Evolutionary conservation across 2,888 invertebrate species (phyloP).

Genomic region (Bombylius major): DNA sequence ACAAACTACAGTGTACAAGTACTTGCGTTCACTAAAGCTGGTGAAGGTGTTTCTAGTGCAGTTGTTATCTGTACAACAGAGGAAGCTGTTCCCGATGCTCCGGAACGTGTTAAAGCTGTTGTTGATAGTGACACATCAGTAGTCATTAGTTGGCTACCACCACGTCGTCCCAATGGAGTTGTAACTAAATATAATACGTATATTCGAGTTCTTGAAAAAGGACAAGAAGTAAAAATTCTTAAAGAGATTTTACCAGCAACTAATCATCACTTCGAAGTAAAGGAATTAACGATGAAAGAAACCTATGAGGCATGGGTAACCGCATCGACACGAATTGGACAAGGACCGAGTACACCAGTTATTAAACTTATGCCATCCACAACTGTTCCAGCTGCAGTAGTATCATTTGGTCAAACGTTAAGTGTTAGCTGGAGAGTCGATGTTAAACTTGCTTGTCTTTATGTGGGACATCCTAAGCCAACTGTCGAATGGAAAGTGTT

Average conservation of each 20-base stretch:
- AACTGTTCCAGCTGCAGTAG: slow-evolving; percentile 42
- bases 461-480: slow-evolving; percentile 42
- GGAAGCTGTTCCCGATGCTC: slow-evolving; percentile 48
- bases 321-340: slow-evolving; percentile 48
- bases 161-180: slow-evolving; percentile 47
- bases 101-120: slow-evolving; percentile 48
- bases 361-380: slow-evolving; percentile 40
- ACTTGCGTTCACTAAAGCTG: slow-evolving; percentile 47
- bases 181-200: slow-evolving; percentile 50
- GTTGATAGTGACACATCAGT: slow-evolving; percentile 45
- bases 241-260: slow-evolving; percentile 36
- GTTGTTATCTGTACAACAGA: slow-evolving; percentile 45
- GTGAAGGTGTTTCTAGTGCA: slow-evolving; percentile 45
- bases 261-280: slow-evolving; percentile 41
- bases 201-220: slow-evolving; percentile 41
- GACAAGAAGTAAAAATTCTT: slow-evolving; percentile 40
- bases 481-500: slow-evolving; percentile 40
- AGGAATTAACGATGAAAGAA: slow-evolving; percentile 40
- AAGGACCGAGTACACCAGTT: slow-evolving; percentile 45
- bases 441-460: slow-evolving; percentile 41
- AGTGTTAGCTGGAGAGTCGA: slow-evolving; percentile 43
- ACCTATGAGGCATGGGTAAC: slow-evolving; percentile 50
- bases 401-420: slow-evolving; percentile 43
- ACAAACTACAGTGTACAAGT: slow-evolving; percentile 54
- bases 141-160: slow-evolving; percentile 52